Evolutionary conservation across 2,113 vertebrate genomes (phyloP), one percentile per base, ranked within the genome.

Genomic region (Myotis yumanensis): DNA sequence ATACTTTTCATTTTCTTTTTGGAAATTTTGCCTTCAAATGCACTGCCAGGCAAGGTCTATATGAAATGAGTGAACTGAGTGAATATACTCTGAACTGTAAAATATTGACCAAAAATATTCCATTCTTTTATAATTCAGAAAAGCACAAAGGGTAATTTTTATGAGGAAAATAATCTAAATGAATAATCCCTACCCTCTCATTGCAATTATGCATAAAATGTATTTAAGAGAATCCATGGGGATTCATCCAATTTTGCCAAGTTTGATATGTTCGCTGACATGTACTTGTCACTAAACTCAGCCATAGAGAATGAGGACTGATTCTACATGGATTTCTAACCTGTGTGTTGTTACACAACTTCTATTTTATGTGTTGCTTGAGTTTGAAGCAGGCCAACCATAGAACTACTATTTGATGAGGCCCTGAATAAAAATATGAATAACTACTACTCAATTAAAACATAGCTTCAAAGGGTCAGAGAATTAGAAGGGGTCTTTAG

Each of bases 51-150:
- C 17, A 75, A 62, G 17, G 4, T 64, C 20, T 77, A 23, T 68
- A 40, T 25, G 7, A 81, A 87, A 95, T 52, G 59, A 90, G 54
- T 77, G 48, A 87, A 86, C 93, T 52, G 72, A 90, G 64, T 77
- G 48, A 87, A 59, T 23, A 57, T 15, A 76, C 32, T 66, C 16
- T 66, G 37, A 90, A 64, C 35, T 80, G 16, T 77, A 83, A 84
- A 93, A 82, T 82, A 89, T 20, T 81, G 43, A 80, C 43, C 20
- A 72, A 83, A 54, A 43, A 37, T 62, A 43, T 72, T 62, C 15
- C 83, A 18, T 89, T 40, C 35, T 80, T 85, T 87, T 64, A 71
- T 28, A 94, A 71, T 86, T 90, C 57, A 84, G 40, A 82, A 64
- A 82, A 72, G 28, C 25, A 92, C 20, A 17, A n/a, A 54, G 1